Evolutionary conservation across 2,888 invertebrate species (phyloP).

Genomic region (Lycophotia porphyrea): DNA sequence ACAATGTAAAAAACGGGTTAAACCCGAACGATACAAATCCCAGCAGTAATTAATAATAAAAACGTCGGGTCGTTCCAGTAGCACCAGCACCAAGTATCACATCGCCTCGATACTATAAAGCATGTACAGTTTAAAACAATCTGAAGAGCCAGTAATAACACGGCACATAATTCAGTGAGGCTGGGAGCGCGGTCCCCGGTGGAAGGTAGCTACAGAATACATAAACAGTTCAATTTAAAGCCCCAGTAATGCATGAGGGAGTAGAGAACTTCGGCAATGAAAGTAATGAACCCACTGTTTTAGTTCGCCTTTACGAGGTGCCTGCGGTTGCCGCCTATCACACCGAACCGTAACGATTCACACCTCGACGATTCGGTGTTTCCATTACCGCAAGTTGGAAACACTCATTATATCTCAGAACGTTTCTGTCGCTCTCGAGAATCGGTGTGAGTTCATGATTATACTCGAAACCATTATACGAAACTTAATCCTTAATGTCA

Average conservation of each 20-base stretch:
- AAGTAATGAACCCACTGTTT: slow-evolving; percentile 75
- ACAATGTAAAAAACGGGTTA: slow-evolving; percentile 5
- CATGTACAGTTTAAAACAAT: slow-evolving; percentile 62
- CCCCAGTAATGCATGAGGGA: slow-evolving; percentile 73
- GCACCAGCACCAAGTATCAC: slow-evolving; percentile 24
- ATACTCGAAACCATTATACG: slow-evolving; percentile 29
- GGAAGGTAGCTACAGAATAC: slow-evolving; percentile 72
- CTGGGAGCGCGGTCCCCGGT: slow-evolving; percentile 60
- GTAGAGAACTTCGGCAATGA: slow-evolving; percentile 72
- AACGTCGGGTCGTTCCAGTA: background rate
- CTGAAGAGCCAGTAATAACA: slow-evolving; percentile 59
- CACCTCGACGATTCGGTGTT: slow-evolving; percentile 56
- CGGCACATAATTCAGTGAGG: slow-evolving; percentile 64
- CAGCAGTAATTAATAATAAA: background rate
- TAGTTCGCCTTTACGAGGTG: slow-evolving; percentile 74
- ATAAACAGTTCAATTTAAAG: slow-evolving; percentile 81
- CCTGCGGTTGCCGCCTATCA: slow-evolving; percentile 66
- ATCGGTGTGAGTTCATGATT: slow-evolving; percentile 44
- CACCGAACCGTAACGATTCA: slow-evolving; percentile 64
- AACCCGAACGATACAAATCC: slow-evolving; percentile 1
- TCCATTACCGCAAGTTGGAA: slow-evolving; percentile 56
- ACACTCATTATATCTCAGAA: slow-evolving; percentile 46
- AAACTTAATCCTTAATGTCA: slow-evolving; percentile 47
- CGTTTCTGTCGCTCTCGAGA: slow-evolving; percentile 29
- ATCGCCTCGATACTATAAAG: slow-evolving; percentile 41